A percentile compares a stretch with the other conserved stretches of the same genome.
Conservation (phyloP, 2,113 vertebrate species). For the Leiothrix lutea region DNA sequence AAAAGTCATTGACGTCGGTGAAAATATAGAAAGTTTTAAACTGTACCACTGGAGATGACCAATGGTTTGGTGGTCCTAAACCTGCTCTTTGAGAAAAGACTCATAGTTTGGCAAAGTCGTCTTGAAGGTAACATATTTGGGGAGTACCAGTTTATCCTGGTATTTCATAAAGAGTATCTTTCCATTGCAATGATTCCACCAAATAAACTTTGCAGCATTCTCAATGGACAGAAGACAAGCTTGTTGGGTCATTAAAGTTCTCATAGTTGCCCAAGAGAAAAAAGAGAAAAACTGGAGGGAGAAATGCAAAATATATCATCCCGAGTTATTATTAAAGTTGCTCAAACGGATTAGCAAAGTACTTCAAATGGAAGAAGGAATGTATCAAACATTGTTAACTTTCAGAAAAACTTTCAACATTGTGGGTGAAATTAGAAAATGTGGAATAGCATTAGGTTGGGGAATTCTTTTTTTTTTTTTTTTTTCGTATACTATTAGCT, state of each 20-base stretch:
- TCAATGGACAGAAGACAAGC: conserved; percentile 37
- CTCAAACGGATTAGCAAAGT: background rate
- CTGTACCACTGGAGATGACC: background rate
- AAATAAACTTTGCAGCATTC: conserved; percentile 46
- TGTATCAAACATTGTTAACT: background rate
- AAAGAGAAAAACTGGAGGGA: conserved; percentile 8
- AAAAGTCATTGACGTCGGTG: background rate
- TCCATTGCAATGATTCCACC: conserved; percentile 8
- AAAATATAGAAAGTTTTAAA: background rate
- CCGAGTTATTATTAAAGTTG: background rate
- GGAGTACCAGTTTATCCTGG: conserved; percentile 19
- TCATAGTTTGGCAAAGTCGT: background rate
- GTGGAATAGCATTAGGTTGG: background rate
- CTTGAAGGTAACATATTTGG: background rate
- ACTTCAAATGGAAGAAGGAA: background rate
- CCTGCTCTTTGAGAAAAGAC: background rate
- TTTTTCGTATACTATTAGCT: accelerated
- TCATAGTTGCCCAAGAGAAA: conserved; percentile 11
- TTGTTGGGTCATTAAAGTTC: conserved; percentile 19
- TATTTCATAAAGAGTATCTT: conserved; percentile 40
- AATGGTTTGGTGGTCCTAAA: background rate
- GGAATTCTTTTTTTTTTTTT: background rate
- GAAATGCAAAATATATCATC: conserved; percentile 11
- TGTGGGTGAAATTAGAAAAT: background rate
- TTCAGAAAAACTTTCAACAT: background rate